phyloP scores from a whole-genome alignment of 2,797 vertebrate species.

The Perodicticus potto region DNA sequence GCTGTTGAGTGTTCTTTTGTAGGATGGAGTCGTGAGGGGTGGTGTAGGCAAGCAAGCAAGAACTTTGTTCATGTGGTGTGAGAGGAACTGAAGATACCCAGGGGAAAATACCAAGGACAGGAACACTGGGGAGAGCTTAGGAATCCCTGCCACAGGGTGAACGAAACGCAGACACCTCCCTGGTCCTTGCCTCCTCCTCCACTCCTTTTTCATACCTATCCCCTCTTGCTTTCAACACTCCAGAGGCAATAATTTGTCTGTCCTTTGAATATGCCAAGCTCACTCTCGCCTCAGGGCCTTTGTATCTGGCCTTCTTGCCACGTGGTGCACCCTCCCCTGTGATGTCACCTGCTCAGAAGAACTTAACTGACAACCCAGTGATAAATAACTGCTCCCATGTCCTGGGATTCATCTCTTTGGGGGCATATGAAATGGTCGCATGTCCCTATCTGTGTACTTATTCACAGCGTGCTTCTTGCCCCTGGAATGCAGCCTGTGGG shows the following conservation, averaged over 20 bases:
- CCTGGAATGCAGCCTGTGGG: not conserved
- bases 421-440: not conserved
- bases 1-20: accelerated
- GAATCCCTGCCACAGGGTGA: accelerated
- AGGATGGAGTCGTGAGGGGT: accelerated
- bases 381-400: not conserved
- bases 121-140: not conserved
- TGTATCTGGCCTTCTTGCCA: accelerated
- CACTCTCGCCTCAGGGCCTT: not conserved
- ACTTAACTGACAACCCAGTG: too few relatives aligned
- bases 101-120: accelerated
- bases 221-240: too few relatives aligned
- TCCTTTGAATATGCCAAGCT: accelerated
- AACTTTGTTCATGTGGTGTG: accelerated
- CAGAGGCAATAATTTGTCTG: not conserved
- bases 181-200: accelerated
- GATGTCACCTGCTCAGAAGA: not conserved
- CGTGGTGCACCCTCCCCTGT: too few relatives aligned
- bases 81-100: not conserved
- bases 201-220: not conserved
- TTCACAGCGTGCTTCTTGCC: accelerated
- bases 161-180: accelerated
- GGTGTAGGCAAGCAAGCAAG: accelerated
- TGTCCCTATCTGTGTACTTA: accelerated
- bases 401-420: accelerated